Evolutionary conservation across 2,113 vertebrate genomes (phyloP), one percentile per base, ranked within the genome.

Genomic region (Cebus imitator): DNA sequence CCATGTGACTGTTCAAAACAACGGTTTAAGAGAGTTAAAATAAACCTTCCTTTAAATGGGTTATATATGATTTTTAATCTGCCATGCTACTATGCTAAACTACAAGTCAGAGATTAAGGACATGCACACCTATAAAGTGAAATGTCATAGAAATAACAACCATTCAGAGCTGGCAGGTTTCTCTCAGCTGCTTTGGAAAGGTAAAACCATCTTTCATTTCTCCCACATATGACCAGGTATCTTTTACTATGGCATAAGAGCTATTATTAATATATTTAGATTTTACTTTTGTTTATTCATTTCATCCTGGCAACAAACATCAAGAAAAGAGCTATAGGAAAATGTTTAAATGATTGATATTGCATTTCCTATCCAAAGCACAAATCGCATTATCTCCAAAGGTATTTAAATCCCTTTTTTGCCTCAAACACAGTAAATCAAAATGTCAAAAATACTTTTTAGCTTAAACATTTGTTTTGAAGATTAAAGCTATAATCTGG

Each of bases 361-460:
- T 85, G 48, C 37, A 90, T 91, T 79, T 91, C 79, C 75, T 89
- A 91, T 68, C 66, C 37, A 91, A 91, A 93, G 57, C 75, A 97
- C 83, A 97, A 95, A 97, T 96, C 96, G 91, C 64, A 86, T 93
- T 80, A 94, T 96, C 92, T 93, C 75, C 55, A 91, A 92, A 58
- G 18, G 37, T 80, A 80, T 93, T 93, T 87, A 88, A 91, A 86
- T 94, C 40, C 72, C 58, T 94, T 79, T 94, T 93, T 48, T 25
- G 83, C 52, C 78, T 43, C n/a, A 91, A 94, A 89, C 50, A 75
- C 35, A 94, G 96, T 87, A 95, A 96, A 96, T 95, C 85, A 96
- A 88, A 97, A 95, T 96, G 78, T 95, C 91, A 89, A 80, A 89
- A 91, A 95, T 40, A 96, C 30, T 80, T 95, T 91, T 86, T 81